Conservation (phyloP, 2,888 invertebrate species). For the Agrotis ipsilon region DNA sequence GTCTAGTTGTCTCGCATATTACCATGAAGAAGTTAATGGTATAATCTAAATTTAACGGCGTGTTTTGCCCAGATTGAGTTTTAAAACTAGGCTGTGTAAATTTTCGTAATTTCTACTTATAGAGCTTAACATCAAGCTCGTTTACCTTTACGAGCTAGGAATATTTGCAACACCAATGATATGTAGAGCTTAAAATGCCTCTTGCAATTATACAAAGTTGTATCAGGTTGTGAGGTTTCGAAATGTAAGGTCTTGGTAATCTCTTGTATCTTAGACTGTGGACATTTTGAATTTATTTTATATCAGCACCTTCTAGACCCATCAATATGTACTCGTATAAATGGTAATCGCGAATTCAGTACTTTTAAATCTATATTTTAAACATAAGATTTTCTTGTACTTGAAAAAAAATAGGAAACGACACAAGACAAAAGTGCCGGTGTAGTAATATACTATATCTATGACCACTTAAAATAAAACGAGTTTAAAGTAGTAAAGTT, state of each 20-base stretch:
- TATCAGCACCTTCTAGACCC: neutral
- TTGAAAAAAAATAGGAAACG: too few relatives aligned
- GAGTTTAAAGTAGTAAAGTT: too few relatives aligned
- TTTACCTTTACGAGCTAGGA: slow-evolving; percentile 44
- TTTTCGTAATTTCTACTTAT: slow-evolving; percentile 50
- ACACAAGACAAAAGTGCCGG: too few relatives aligned
- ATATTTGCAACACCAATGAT: slow-evolving; percentile 58
- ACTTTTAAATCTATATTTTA: too few relatives aligned
- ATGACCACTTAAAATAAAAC: too few relatives aligned
- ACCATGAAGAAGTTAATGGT: slow-evolving; percentile 49
- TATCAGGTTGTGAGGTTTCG: slow-evolving; percentile 12
- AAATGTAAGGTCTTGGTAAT: slow-evolving; percentile 10
- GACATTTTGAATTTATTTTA: neutral
- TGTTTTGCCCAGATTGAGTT: slow-evolving; percentile 37
- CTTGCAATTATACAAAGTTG: slow-evolving; percentile 42
- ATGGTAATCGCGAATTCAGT: too few relatives aligned
- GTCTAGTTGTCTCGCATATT: slow-evolving; percentile 32
- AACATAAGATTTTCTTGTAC: too few relatives aligned
- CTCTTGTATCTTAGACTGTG: neutral
- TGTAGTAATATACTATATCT: too few relatives aligned
- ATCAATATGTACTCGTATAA: too few relatives aligned
- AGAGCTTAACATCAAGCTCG: slow-evolving; percentile 39
- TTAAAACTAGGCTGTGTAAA: slow-evolving; percentile 34
- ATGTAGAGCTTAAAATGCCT: slow-evolving; percentile 43
- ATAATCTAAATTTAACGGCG: slow-evolving; percentile 51